Evolutionary conservation across 1,140 invertebrate genomes (phyloP).

Genomic region (Telenomus remus): DNA sequence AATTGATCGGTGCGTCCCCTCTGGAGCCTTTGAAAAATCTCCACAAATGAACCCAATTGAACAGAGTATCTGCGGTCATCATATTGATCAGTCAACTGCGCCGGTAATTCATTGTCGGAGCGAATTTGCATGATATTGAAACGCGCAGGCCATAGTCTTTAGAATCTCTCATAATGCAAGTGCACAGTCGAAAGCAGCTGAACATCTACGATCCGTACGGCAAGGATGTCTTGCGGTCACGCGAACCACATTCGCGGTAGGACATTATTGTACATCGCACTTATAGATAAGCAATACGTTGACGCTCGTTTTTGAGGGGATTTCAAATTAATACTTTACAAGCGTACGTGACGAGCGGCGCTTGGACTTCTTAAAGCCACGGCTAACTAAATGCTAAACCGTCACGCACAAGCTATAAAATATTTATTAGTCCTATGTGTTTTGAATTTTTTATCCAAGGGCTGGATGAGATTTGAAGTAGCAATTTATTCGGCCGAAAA

Average conservation of each 20-base stretch:
- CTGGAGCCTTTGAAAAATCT: slow-evolving; percentile 3
- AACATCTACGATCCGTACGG: slow-evolving; percentile 42
- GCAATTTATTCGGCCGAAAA: neutral
- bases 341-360: slow-evolving; percentile 44
- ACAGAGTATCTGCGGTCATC: slow-evolving; percentile 29
- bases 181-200: slow-evolving; percentile 35
- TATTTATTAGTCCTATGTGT: slow-evolving; percentile 17
- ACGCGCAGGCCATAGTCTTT: slow-evolving; percentile 41
- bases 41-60: slow-evolving; percentile 31
- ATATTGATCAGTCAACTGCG: slow-evolving; percentile 50
- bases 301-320: slow-evolving; percentile 36
- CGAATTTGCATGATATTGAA: slow-evolving; percentile 53
- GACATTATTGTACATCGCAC: slow-evolving; percentile 64
- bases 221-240: slow-evolving; percentile 60
- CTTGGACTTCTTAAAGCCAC: slow-evolving; percentile 8
- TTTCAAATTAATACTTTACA: slow-evolving; percentile 36
- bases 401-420: slow-evolving; percentile 32
- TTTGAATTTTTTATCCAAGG: slow-evolving; percentile 17
- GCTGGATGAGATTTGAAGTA: slow-evolving; percentile 8
- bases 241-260: slow-evolving; percentile 55
- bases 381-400: slow-evolving; percentile 11
- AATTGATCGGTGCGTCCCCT: too few species aligned
- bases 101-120: slow-evolving; percentile 40
- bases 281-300: slow-evolving; percentile 63
- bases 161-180: slow-evolving; percentile 49